Conservation (phyloP, 2,888 invertebrate genomes). For the Busseola fusca region DNA sequence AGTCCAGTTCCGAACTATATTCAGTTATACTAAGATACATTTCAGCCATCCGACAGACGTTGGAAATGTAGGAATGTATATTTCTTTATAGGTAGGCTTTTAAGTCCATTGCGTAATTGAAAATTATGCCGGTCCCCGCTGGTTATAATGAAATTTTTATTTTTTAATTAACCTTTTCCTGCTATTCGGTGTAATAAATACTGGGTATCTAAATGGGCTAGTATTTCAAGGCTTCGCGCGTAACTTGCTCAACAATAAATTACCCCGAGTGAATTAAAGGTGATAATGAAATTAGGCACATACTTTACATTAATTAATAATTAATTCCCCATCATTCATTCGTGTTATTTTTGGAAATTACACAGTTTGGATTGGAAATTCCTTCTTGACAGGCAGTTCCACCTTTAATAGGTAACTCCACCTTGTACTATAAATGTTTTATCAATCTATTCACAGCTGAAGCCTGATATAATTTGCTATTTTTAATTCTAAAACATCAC, state of each 20-base stretch:
- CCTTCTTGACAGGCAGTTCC: neutral
- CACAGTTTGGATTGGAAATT: neutral
- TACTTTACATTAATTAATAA: conserved; percentile 27
- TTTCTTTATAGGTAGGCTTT: conserved; percentile 23
- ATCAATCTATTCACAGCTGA: neutral
- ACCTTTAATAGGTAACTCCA: neutral
- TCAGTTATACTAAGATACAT: conserved; percentile 33
- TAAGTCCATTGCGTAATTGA: conserved; percentile 37
- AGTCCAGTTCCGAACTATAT: conserved; percentile 52
- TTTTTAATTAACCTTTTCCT: conserved; percentile 52
- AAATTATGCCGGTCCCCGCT: conserved; percentile 22
- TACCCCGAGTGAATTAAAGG: conserved; percentile 47
- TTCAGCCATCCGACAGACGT: neutral
- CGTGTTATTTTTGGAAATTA: neutral
- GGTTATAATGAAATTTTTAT: conserved; percentile 34
- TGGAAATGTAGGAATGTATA: conserved; percentile 16
- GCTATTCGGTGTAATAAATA: conserved; percentile 42
- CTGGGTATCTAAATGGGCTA: conserved; percentile 43
- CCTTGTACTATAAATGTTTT: neutral
- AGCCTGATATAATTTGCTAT: neutral
- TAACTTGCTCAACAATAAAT: conserved; percentile 50
- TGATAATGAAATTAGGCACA: conserved; percentile 45
- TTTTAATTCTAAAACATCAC: neutral
- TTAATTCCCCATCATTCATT: conserved; percentile 19
- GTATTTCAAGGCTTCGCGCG: conserved; percentile 56